These are phyloP conservation scores for Urophycis tenuis DNA, from an alignment of 2,797 vertebrate genomes.

Conservation along the genomic window DNA sequence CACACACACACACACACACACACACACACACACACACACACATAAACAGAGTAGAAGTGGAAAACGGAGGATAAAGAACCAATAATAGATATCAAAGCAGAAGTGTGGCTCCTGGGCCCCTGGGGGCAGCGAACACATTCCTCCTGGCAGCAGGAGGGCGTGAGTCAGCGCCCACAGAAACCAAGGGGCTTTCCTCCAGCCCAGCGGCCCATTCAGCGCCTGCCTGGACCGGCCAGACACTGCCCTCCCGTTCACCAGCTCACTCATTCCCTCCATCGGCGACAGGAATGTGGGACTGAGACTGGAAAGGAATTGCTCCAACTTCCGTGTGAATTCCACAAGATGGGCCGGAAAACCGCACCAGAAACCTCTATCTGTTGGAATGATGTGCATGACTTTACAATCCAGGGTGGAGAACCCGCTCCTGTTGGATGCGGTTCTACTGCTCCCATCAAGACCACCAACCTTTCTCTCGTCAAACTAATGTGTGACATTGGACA, in stretches of 20 bases:
- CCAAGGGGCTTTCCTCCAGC: conserved; percentile 61
- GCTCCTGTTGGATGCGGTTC: no score
- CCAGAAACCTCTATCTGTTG: no score
- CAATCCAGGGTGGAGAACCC: no score
- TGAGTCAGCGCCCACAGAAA: conserved; percentile 56
- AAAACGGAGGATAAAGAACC: conserved; percentile 24
- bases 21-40: neutral
- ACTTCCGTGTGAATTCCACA: neutral
- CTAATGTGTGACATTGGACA: neutral
- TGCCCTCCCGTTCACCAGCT: conserved; percentile 13
- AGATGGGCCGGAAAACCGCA: neutral
- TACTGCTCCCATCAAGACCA: no score
- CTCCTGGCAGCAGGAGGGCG: conserved; percentile 63
- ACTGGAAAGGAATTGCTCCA: neutral
- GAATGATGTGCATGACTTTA: no score
- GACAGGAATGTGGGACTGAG: neutral
- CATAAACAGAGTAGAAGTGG: conserved; percentile 7
- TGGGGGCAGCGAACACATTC: conserved; percentile 60
- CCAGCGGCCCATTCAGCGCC: conserved; percentile 54
- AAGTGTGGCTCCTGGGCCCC: conserved; percentile 50
- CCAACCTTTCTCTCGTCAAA: no score
- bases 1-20: no score
- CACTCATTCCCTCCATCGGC: conserved; percentile 30
- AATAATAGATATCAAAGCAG: conserved; percentile 49
- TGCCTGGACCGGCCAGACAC: neutral